A percentile compares a stretch with the other conserved stretches of the same genome.
These are phyloP conservation scores for Bombus impatiens DNA, from an alignment of 1,140 invertebrate species.

Conservation along the genomic window DNA sequence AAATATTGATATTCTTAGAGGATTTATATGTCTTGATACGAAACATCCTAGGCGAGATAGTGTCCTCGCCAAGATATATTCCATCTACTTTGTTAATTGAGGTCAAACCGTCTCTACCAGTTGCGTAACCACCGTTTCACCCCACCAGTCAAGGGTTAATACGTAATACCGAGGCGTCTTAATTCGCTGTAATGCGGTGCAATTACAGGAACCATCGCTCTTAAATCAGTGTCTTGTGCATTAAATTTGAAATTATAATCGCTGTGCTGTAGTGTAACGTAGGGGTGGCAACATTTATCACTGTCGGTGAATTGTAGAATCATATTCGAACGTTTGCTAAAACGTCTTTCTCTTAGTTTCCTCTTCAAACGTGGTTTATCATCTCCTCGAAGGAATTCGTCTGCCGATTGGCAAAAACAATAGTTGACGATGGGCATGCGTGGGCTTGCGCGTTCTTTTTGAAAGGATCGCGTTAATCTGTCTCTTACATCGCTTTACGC, in stretches of 20 bases:
- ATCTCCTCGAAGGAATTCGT: no score
- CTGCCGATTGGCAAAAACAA: no score
- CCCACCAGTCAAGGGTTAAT: slow-evolving; percentile 12
- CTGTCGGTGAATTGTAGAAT: not conserved
- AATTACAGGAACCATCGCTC: not conserved
- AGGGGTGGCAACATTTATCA: not conserved
- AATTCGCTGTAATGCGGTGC: slow-evolving; percentile 4
- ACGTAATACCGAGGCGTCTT: slow-evolving; percentile 17
- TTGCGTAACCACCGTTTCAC: slow-evolving; percentile 17
- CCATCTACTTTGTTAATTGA: slow-evolving; percentile 30
- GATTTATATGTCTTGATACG: slow-evolving; percentile 16
- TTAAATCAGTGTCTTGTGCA: not conserved
- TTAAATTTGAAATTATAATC: not conserved
- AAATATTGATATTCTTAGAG: slow-evolving; percentile 20
- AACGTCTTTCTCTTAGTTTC: not conserved
- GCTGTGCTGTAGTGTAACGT: not conserved
- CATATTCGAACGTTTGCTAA: not conserved
- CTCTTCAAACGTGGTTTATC: no score
- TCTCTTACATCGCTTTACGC: not conserved
- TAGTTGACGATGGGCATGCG: no score
- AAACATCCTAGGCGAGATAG: not conserved
- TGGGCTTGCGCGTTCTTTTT: not conserved
- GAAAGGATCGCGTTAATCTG: not conserved
- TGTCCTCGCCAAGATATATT: slow-evolving; percentile 4
- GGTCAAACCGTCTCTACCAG: not conserved